phyloP scores from a whole-genome alignment of 1,140 invertebrate species.

The Homarus americanus region DNA sequence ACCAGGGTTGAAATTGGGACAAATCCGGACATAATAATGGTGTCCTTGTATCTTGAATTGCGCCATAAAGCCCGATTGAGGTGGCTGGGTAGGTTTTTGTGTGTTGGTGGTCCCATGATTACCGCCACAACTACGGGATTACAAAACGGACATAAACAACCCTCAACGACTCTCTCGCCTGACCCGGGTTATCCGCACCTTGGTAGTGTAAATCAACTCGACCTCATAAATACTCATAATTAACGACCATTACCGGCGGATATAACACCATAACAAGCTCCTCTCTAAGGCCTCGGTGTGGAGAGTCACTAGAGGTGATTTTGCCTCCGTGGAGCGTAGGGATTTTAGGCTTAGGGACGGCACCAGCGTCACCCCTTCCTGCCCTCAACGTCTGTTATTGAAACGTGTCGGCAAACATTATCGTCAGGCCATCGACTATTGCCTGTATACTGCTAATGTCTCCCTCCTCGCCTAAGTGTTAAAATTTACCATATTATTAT shows the following conservation, averaged over 20 bases:
- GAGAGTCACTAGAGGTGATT: neutral
- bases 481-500: too few relatives aligned
- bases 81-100: conserved; percentile 42
- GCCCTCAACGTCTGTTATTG: neutral
- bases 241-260: conserved; percentile 20
- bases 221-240: conserved; percentile 35
- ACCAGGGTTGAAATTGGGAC: conserved; percentile 24
- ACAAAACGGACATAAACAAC: neutral
- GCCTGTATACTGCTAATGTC: neutral
- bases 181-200: conserved; percentile 4
- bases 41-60: conserved; percentile 34
- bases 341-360: neutral
- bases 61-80: conserved; percentile 33
- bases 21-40: conserved; percentile 41
- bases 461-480: too few relatives aligned
- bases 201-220: neutral
- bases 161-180: conserved; percentile 14
- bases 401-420: neutral
- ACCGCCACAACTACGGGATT: neutral
- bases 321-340: neutral
- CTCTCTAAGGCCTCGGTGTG: neutral
- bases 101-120: neutral
- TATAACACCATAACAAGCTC: conserved; percentile 2
- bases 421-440: neutral
- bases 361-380: neutral